A percentile compares a stretch with the other conserved stretches of the same genome.
phyloP scores from a whole-genome alignment of 1,140 invertebrate genomes.

The Zeugodacus cucurbitae region DNA sequence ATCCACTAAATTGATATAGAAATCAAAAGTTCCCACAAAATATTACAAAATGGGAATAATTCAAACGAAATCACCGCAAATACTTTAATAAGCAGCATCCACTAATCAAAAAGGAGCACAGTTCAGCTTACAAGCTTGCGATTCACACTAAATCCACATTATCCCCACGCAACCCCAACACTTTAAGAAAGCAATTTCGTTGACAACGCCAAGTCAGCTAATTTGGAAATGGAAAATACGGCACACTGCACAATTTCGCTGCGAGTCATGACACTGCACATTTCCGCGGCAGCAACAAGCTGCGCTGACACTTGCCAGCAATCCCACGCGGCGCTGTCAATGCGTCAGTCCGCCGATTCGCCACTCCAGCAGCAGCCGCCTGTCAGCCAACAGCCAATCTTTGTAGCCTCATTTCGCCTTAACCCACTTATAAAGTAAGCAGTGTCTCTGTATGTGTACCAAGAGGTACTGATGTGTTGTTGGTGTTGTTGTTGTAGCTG shows the following conservation, averaged over 20 bases:
- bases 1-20: too few species aligned
- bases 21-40: too few species aligned
- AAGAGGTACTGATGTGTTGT: too few species aligned
- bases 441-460: not conserved
- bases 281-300: slow-evolving; percentile 10
- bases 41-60: too few species aligned
- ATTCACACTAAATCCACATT: not conserved
- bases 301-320: slow-evolving; percentile 7
- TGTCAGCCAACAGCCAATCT: not conserved
- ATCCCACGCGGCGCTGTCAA: not conserved
- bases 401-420: not conserved
- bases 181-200: not conserved
- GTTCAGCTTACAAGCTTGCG: not conserved
- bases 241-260: not conserved
- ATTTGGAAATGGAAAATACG: slow-evolving; percentile 3
- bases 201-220: slow-evolving; percentile 25
- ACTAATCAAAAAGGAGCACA: not conserved
- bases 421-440: not conserved
- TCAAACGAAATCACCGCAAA: too few species aligned
- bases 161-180: not conserved
- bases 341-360: not conserved
- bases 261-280: not conserved
- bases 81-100: too few species aligned
- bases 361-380: not conserved
- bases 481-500: not conserved